Evolutionary conservation across 2,888 invertebrate species (phyloP).

Genomic region (Halocaridina rubra): DNA sequence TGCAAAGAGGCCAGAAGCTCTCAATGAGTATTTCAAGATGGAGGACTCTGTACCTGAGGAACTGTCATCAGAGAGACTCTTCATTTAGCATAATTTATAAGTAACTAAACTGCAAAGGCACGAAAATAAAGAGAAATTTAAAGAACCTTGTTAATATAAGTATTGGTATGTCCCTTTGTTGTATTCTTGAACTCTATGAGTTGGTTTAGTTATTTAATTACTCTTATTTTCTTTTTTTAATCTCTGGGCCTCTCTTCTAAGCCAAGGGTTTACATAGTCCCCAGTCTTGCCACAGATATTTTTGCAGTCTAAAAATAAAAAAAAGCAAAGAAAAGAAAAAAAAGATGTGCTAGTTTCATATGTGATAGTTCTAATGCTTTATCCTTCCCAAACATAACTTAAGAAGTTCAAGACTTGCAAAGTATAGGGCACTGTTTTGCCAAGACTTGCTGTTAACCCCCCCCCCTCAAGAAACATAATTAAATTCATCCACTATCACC

Average conservation of each 20-base stretch:
- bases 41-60: conserved; percentile 23
- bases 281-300: conserved; percentile 51
- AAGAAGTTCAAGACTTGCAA: conserved; percentile 29
- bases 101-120: too few relatives aligned
- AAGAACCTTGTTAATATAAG: too few relatives aligned
- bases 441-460: too few relatives aligned
- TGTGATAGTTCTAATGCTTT: conserved; percentile 59
- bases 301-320: too few relatives aligned
- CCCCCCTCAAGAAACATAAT: too few relatives aligned
- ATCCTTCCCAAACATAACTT: conserved; percentile 42
- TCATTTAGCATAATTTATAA: too few relatives aligned
- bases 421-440: conserved; percentile 13
- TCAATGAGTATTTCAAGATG: conserved; percentile 44
- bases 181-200: too few relatives aligned
- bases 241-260: not conserved
- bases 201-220: too few relatives aligned
- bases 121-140: too few relatives aligned
- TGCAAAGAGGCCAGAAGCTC: conserved; percentile 53
- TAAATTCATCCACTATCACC: too few relatives aligned
- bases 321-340: too few relatives aligned
- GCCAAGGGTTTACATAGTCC: not conserved
- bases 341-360: conserved; percentile 58
- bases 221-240: not conserved
- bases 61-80: not conserved
- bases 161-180: too few relatives aligned